Evolutionary conservation across 2,888 invertebrate genomes (phyloP).

Genomic region (Ceramica pisi): DNA sequence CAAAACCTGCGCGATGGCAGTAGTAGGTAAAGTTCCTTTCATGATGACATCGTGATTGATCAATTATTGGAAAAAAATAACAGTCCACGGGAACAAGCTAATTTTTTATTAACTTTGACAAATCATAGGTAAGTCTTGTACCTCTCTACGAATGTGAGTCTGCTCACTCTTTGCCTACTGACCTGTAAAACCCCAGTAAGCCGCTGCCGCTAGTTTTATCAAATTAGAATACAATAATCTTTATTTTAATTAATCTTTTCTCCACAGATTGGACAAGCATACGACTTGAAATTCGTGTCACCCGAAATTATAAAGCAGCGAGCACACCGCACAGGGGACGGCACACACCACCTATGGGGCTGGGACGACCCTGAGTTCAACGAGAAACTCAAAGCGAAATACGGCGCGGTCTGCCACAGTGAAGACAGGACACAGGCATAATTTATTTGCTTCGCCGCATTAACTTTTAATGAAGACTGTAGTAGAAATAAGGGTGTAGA

Average conservation of each 20-base stretch:
- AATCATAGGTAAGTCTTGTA: too few relatives aligned
- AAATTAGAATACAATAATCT: neutral
- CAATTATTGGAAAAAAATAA: neutral
- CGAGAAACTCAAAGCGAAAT: slow-evolving; percentile 83
- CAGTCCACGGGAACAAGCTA: too few relatives aligned
- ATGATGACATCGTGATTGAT: neutral
- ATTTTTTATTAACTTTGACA: too few relatives aligned
- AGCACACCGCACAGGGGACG: slow-evolving; percentile 92
- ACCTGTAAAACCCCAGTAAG: neutral
- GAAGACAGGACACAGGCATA: slow-evolving; percentile 74
- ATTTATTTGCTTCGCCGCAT: slow-evolving; percentile 41
- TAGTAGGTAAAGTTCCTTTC: neutral
- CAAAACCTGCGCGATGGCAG: neutral
- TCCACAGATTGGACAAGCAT: slow-evolving; percentile 93
- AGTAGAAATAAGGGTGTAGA: slow-evolving; percentile 36
- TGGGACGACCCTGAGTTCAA: slow-evolving; percentile 92
- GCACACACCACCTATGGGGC: slow-evolving; percentile 93
- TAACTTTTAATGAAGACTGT: slow-evolving; percentile 58
- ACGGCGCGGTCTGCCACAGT: slow-evolving; percentile 75
- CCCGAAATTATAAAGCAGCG: slow-evolving; percentile 92
- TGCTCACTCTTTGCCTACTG: too few relatives aligned
- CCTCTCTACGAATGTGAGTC: neutral
- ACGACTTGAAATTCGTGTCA: slow-evolving; percentile 94
- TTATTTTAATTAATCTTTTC: neutral
- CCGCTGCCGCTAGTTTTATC: neutral